phyloP scores from a whole-genome alignment of 2,113 vertebrate species.

The Cathartes aura region DNA sequence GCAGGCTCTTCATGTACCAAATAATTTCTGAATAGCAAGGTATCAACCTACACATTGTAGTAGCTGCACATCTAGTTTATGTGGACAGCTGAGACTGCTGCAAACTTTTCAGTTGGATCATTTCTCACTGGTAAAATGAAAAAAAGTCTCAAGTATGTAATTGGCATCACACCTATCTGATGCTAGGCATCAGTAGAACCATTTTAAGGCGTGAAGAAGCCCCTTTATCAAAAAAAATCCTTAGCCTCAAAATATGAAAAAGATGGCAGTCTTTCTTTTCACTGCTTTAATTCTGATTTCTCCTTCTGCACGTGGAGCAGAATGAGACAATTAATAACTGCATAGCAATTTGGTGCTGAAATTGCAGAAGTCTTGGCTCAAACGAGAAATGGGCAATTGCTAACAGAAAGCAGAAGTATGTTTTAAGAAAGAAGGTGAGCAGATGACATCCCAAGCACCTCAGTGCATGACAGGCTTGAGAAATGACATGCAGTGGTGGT shows the following conservation, averaged over 20 bases:
- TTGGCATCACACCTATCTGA: background rate
- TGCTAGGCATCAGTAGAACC: background rate
- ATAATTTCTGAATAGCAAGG: background rate
- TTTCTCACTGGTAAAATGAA: background rate
- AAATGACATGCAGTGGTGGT: background rate
- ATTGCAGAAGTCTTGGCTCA: background rate
- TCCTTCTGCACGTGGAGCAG: background rate
- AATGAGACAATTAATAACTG: background rate
- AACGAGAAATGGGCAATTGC: background rate
- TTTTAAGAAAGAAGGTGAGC: background rate
- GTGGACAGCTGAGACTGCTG: background rate
- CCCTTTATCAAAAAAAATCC: background rate
- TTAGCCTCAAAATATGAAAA: background rate
- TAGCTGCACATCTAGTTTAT: background rate
- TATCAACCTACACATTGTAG: no score
- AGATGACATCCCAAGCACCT: background rate
- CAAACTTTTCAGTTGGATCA: background rate
- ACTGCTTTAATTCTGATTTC: background rate
- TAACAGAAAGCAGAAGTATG: background rate
- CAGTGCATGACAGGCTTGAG: background rate
- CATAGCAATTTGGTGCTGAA: background rate
- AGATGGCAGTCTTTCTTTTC: background rate
- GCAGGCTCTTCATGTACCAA: background rate
- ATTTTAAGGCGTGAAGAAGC: background rate
- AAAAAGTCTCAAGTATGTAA: no score